Evolutionary conservation across 2,888 invertebrate species (phyloP), one percentile per base, ranked within the genome.

Genomic region (Brenthis daphne): DNA sequence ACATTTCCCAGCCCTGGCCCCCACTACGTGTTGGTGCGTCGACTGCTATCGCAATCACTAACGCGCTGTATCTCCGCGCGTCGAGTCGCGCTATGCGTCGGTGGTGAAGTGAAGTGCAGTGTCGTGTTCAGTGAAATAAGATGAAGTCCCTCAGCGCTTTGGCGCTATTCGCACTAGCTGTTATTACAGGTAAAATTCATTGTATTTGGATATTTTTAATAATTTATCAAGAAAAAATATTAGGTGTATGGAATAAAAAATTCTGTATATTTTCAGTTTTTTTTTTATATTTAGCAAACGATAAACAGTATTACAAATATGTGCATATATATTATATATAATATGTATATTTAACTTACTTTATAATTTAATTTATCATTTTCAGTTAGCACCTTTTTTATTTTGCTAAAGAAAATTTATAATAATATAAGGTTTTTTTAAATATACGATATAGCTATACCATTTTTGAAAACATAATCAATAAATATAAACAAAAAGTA

Each of bases 21-120:
- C 78, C 76, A 43, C 72, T 74, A 72, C 74, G 68, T 73, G 81
- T 75, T 78, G 80, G 85, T 84, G 78, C 83, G 85, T 63, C 54
- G 67, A 63, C 20, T 24, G 48, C 64, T 67, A 66, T 63, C 67
- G 68, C 71, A 70, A 70, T 75, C 75, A 75, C 76, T 77, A 81
- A 83, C 89, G 92, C 90, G 92, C 89, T 83, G 85, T 85, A 84
- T 86, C 83, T 80, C 78, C 89, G 92, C 92, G 92, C 89, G 88
- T 84, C 80, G 71, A 76, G 79, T 77, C 79, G 78, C 79, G 78
- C 84, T 84, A 89, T 80, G 92, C 85, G 82, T 85, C 86, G 88
- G 90, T 90, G 88, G 92, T 92, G 91, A 86, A 83, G 90, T 90
- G 90, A 79, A 82, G 91, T 92, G 90, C 73, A 76, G 81, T 81